phyloP scores from a whole-genome alignment of 2,113 vertebrate species.

The Probosciger aterrimus region DNA sequence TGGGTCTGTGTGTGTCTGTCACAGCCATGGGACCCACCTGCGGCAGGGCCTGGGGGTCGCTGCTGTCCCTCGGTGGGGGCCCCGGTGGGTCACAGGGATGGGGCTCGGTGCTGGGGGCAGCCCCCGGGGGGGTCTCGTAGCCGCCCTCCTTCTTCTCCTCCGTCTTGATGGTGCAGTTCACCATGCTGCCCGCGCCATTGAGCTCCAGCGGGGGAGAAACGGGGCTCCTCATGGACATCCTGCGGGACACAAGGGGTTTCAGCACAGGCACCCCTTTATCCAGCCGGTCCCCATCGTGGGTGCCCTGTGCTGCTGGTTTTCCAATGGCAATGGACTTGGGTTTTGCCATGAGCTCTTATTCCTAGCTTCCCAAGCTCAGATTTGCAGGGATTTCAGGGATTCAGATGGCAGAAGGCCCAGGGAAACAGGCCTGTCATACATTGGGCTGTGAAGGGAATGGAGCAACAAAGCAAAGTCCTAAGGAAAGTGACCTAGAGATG shows the following conservation, averaged over 20 bases:
- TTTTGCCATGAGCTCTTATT: rapidly evolving
- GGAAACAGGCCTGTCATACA: neutral
- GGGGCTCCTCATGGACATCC: slow-evolving; percentile 93
- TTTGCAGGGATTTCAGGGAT: neutral
- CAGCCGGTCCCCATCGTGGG: rapidly evolving
- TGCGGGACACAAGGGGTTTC: neutral
- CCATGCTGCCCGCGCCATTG: slow-evolving; percentile 84
- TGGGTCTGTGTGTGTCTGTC: neutral
- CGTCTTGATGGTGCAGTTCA: slow-evolving; percentile 82
- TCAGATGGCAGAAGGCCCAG: neutral
- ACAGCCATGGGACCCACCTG: slow-evolving; percentile 39
- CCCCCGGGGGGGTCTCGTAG: neutral
- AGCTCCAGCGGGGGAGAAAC: slow-evolving; percentile 77
- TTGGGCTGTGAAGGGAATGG: neutral
- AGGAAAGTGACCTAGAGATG: rapidly evolving
- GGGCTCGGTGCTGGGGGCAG: slow-evolving; percentile 45
- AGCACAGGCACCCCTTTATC: neutral
- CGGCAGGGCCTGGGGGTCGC: slow-evolving; percentile 16
- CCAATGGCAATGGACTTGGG: rapidly evolving
- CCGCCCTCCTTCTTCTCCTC: slow-evolving; percentile 79
- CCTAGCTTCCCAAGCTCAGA: neutral
- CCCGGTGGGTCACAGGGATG: slow-evolving; percentile 42
- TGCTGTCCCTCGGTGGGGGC: neutral
- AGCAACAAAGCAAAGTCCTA: neutral
- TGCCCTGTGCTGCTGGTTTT: neutral